Evolutionary conservation across 2,888 invertebrate species (phyloP), one percentile per base, ranked within the genome.

Genomic region (Sarcophaga caerulescens): DNA sequence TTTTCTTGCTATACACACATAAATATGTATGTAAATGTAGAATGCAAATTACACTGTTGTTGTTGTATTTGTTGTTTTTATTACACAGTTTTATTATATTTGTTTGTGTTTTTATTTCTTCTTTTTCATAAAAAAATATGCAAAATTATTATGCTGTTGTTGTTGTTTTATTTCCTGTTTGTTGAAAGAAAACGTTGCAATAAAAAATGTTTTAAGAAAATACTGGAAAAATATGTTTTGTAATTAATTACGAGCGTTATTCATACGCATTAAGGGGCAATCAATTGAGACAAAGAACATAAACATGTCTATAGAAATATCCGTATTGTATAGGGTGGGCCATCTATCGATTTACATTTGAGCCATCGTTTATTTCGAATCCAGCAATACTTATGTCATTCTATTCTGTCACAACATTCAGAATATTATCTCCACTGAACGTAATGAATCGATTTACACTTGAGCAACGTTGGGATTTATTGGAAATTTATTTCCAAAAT

Each of bases 221-320:
- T 19, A 23, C 21, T 71, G 52, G 2, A 63, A 68, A 47, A 23
- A 21, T 10, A 35, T 35, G 44, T 25, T 23, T 65, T 21, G 19
- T 47, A 66, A 45, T 60, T 85, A 82, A 85, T 79, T 82, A 81
- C 60, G 65, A 23, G 35, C 70, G 75, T 60, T 52, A 85, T 65
- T 35, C 77, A 74, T 77, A 70, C 47, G 65, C 62, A 81, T 35
- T 69, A n/a, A 57, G 17, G 2, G 11, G 23, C 4, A 19, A 21
- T 44, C 23, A 59, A 71, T 77, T 79, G 75, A 84, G 84, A 79
- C 63, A 47, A 59, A 35, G 35, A 35, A 10, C 35, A 2, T 35
- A 8, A 70, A 60, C 12, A 12, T n/a, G 44, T 77, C 59, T 59
- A 23, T 47, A 52, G 23, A 69, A 52, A 68, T 35, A 63, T 2